These are phyloP conservation scores for Subacronicta megacephala DNA, from an alignment of 2,888 invertebrate species.

Conservation along the genomic window DNA sequence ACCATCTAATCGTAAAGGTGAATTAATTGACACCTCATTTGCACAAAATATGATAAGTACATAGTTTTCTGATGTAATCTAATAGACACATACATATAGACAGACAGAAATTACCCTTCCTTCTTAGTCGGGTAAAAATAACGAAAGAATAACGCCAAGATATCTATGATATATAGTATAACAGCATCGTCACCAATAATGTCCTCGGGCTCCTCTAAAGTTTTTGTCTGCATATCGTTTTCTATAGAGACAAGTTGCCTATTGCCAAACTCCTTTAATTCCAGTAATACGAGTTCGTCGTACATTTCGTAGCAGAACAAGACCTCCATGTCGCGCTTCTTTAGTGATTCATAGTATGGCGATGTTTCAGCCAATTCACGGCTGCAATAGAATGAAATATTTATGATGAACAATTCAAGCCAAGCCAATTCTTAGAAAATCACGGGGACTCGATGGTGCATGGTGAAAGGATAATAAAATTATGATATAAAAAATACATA, in stretches of 20 bases:
- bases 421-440: background rate
- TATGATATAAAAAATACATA: conserved; percentile 71
- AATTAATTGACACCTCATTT: too few species aligned
- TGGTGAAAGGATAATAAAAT: too few species aligned
- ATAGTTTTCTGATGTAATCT: too few species aligned
- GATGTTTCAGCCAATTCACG: conserved; percentile 97
- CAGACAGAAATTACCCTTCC: too few species aligned
- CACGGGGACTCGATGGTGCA: too few species aligned
- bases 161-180: too few species aligned
- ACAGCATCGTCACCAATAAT: conserved; percentile 87
- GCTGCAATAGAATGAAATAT: conserved; percentile 84
- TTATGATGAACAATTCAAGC: background rate
- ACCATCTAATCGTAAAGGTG: too few species aligned
- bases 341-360: conserved; percentile 98
- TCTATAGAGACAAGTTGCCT: conserved; percentile 96
- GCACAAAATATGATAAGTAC: too few species aligned
- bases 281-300: conserved; percentile 98
- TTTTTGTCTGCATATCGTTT: conserved; percentile 96
- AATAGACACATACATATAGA: too few species aligned
- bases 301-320: conserved; percentile 99
- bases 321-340: conserved; percentile 96
- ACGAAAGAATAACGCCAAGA: too few species aligned
- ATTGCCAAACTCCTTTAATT: conserved; percentile 94
- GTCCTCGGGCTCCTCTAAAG: conserved; percentile 87
- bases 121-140: too few species aligned